These are phyloP conservation scores for Betta splendens DNA, from an alignment of 2,797 vertebrate genomes.

Conservation along the genomic window DNA sequence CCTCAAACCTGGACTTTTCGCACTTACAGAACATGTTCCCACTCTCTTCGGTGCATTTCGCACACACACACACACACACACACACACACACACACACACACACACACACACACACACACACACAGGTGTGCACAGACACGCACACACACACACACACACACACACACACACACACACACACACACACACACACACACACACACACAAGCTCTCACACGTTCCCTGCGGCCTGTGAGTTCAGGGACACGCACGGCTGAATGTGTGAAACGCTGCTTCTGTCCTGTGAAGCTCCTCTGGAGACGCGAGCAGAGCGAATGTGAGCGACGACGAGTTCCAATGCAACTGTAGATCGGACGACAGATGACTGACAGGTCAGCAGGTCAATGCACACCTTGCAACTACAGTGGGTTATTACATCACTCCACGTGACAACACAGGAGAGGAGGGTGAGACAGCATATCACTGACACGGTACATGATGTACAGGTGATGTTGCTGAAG, in stretches of 20 bases:
- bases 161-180: neutral
- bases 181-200: slow-evolving; percentile 5
- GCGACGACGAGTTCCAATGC: neutral
- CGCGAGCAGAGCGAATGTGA: neutral
- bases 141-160: neutral
- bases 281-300: slow-evolving; percentile 42
- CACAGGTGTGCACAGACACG: no score
- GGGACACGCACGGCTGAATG: slow-evolving; percentile 2
- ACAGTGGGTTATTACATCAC: no score
- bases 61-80: neutral
- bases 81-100: slow-evolving; percentile 2
- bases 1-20: slow-evolving; percentile 7
- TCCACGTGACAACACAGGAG: neutral
- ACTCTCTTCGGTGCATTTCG: neutral
- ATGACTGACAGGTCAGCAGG: no score
- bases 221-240: neutral
- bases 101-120: neutral
- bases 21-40: neutral
- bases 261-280: slow-evolving; percentile 51
- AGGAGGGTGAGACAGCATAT: slow-evolving; percentile 1
- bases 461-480: slow-evolving; percentile 20
- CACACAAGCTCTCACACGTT: slow-evolving; percentile 2
- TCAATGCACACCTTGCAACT: no score
- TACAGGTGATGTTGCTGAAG: slow-evolving; percentile 24
- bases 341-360: slow-evolving; percentile 1